phyloP scores from a whole-genome alignment of 1,140 invertebrate species.

The Meloidogyne exigua region DNA sequence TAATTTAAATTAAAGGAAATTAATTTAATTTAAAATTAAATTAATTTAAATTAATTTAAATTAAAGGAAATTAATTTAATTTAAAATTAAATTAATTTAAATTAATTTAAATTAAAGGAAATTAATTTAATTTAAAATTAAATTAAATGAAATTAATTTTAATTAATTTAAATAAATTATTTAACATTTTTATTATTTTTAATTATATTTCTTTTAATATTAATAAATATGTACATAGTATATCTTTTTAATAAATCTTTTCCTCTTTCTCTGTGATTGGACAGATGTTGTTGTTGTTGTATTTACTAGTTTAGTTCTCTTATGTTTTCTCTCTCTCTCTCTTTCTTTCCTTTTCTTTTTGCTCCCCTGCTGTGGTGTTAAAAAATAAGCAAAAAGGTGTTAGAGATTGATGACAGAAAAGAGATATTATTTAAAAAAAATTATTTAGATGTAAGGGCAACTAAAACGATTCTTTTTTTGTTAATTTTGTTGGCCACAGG shows the following conservation, averaged over 20 bases:
- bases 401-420: not conserved
- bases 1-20: no score
- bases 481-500: not conserved
- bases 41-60: no score
- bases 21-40: no score
- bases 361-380: not conserved
- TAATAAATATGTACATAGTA: not conserved
- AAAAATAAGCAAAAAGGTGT: not conserved
- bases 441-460: not conserved
- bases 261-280: not conserved
- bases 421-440: not conserved
- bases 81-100: no score
- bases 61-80: no score
- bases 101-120: no score
- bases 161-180: no score
- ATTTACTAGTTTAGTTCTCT: no score
- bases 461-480: slow-evolving; percentile 3
- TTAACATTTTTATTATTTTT: no score
- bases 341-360: not conserved
- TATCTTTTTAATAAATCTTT: not conserved
- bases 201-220: no score
- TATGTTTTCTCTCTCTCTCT: not conserved
- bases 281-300: not conserved
- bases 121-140: no score
- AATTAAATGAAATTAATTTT: no score